phyloP scores from a whole-genome alignment of 23 tunicate species.

The Ascidia mentula region DNA sequence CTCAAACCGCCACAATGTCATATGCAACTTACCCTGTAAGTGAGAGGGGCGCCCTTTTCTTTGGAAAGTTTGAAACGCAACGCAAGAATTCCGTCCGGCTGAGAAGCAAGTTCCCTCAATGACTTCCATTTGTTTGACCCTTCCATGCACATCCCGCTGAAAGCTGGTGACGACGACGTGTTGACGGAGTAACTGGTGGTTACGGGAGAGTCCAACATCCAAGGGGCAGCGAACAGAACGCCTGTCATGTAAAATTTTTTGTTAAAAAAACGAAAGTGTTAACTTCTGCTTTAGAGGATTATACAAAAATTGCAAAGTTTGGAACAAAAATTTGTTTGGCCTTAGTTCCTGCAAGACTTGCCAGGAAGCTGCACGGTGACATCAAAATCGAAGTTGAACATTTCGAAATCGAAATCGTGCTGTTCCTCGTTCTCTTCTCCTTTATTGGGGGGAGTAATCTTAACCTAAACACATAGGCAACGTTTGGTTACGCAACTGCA shows the following conservation, averaged over 20 bases:
- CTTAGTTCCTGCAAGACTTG: too few species aligned
- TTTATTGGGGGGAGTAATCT: constrained; percentile 4
- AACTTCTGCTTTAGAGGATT: not conserved
- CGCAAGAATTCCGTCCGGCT: constrained; percentile 31
- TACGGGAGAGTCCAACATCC: constrained; percentile 15
- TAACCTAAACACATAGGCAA: not conserved
- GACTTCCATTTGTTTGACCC: constrained; percentile 67
- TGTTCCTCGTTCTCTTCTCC: not conserved
- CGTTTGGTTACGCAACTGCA: too few species aligned
- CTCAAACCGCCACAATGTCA: not conserved
- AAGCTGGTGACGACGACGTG: constrained; percentile 40
- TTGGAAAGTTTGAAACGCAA: constrained; percentile 48
- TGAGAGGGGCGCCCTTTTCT: constrained; percentile 24
- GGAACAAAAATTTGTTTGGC: too few species aligned
- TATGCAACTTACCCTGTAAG: constrained; percentile 25
- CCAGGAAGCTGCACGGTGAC: constrained; percentile 46
- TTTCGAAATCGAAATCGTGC: constrained; percentile 42
- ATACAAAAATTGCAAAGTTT: not conserved
- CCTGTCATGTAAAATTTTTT: not conserved
- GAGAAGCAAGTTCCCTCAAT: constrained; percentile 40
- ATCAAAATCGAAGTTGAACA: constrained; percentile 44
- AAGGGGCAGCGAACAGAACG: not conserved
- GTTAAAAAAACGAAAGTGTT: not conserved
- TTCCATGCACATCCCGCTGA: constrained; percentile 73
- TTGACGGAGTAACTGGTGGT: not conserved